Evolutionary conservation across 64 coral and sea anemone species (phyloP).

Genomic region (Actinia tenebrosa): DNA sequence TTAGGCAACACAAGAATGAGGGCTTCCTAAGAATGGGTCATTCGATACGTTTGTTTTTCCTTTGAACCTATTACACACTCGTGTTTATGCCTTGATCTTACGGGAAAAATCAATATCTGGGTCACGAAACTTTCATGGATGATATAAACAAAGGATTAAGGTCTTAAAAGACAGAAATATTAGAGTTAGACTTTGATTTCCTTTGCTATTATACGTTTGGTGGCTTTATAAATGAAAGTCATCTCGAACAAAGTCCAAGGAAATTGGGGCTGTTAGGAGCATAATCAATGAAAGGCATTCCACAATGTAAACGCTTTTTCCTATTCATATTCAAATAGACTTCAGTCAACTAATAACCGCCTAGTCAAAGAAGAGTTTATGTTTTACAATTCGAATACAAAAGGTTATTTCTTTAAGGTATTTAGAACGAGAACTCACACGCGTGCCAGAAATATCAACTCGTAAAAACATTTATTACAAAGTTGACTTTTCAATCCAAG

Average conservation of each 20-base stretch:
- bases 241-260: constrained; percentile 13
- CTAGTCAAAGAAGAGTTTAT: not conserved
- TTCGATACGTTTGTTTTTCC: constrained; percentile 8
- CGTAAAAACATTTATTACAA: not conserved
- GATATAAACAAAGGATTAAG: constrained; percentile 20
- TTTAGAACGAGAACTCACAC: constrained; percentile 3
- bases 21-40: not conserved
- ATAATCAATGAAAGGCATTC: constrained; percentile 84
- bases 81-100: constrained; percentile 14
- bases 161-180: not conserved
- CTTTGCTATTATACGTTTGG: not conserved
- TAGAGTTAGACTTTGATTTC: not conserved
- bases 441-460: not conserved
- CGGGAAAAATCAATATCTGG: not conserved
- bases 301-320: constrained; percentile 81
- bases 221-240: constrained; percentile 12
- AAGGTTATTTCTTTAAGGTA: not conserved
- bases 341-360: constrained; percentile 67
- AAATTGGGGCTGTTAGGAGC: constrained; percentile 43
- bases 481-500: not conserved
- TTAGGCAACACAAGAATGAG: constrained; percentile 15
- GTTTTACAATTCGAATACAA: not conserved
- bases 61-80: constrained; percentile 14
- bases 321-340: constrained; percentile 97
- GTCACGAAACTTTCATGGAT: not conserved